phyloP scores from a whole-genome alignment of 2,113 vertebrate genomes.

The Pachyramphus minor region DNA sequence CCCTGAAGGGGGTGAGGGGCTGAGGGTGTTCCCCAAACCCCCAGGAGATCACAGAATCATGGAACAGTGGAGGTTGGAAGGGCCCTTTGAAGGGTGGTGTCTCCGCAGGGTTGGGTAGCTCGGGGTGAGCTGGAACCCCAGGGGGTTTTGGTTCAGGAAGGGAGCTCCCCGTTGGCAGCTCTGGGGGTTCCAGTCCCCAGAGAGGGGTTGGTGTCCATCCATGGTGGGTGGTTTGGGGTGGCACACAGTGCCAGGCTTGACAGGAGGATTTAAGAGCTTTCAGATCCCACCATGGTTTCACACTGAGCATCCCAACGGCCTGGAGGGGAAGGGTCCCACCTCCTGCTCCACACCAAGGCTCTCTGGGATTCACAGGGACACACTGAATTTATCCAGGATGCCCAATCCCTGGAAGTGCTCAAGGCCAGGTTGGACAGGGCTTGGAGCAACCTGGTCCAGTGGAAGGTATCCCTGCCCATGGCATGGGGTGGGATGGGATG shows the following conservation, averaged over 20 bases:
- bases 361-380: not conserved
- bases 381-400: not conserved
- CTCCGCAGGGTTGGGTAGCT: not conserved
- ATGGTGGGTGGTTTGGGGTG: fast-evolving
- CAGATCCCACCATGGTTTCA: not conserved
- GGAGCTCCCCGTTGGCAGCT: not conserved
- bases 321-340: not conserved
- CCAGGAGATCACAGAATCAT: not conserved
- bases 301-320: not conserved
- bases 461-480: not conserved
- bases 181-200: not conserved
- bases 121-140: not conserved
- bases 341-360: not conserved
- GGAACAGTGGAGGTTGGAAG: not conserved
- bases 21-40: not conserved
- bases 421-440: fast-evolving
- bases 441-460: not conserved
- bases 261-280: too few relatives aligned
- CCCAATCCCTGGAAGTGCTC: fast-evolving
- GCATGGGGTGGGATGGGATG: not conserved
- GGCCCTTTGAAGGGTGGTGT: not conserved
- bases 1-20: not conserved
- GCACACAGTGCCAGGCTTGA: fast-evolving
- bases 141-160: fast-evolving
- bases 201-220: fast-evolving